These are phyloP conservation scores for Liodrosophila aerea DNA, from an alignment of 2,888 invertebrate genomes.

Conservation along the genomic window DNA sequence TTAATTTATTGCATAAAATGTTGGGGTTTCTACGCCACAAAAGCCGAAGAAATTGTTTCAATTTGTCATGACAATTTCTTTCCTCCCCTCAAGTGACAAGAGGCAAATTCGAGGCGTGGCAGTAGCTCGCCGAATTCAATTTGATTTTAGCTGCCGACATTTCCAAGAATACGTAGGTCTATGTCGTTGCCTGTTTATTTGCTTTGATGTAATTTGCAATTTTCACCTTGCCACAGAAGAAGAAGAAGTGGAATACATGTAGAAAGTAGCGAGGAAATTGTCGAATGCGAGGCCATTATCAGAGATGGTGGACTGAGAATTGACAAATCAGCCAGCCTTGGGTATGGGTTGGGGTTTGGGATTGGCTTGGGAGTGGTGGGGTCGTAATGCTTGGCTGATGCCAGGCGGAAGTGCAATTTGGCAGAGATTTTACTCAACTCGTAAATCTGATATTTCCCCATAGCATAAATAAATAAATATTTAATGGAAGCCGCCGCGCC, in stretches of 20 bases:
- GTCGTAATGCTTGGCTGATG: no score
- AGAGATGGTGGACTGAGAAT: constrained; percentile 34
- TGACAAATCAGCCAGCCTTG: constrained; percentile 68
- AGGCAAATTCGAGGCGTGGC: constrained; percentile 7
- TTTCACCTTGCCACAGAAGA: constrained; percentile 65
- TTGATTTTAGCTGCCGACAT: constrained; percentile 64
- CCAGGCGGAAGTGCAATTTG: constrained; percentile 54
- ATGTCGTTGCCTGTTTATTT: constrained; percentile 64
- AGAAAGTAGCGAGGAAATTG: constrained; percentile 62
- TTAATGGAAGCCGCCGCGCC: constrained; percentile 33
- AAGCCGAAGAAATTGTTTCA: constrained; percentile 76
- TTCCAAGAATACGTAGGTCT: constrained; percentile 52
- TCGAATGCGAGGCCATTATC: constrained; percentile 64
- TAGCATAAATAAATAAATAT: constrained; percentile 56
- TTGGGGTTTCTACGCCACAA: constrained; percentile 63
- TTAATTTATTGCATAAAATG: constrained; percentile 74
- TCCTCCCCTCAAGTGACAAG: constrained; percentile 13
- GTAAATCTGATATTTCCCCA: constrained; percentile 56
- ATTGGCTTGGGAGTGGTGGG: no score
- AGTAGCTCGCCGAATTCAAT: constrained; percentile 69
- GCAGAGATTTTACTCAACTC: constrained; percentile 36
- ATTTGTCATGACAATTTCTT: constrained; percentile 75
- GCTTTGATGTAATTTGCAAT: constrained; percentile 76
- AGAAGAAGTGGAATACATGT: constrained; percentile 7
- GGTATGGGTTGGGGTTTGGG: constrained; percentile 23